Evolutionary conservation across 1,140 invertebrate genomes (phyloP).

Genomic region (Zaprionus taronus): DNA sequence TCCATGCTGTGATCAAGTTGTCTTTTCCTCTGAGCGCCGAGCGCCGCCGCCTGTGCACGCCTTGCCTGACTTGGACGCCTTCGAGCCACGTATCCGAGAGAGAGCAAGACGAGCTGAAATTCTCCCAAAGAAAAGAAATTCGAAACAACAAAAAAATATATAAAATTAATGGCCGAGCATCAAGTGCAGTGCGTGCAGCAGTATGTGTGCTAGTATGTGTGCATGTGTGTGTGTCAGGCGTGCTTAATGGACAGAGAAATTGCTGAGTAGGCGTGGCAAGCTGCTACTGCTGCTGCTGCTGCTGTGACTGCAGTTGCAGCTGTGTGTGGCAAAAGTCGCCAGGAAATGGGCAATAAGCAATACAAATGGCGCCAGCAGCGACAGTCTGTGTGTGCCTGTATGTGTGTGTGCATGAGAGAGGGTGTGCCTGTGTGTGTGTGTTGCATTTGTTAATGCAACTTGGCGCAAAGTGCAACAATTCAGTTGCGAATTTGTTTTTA

Average conservation of each 20-base stretch:
- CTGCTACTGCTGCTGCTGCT: slow-evolving; percentile 40
- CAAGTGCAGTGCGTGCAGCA: slow-evolving; percentile 52
- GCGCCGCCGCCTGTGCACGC: slow-evolving; percentile 66
- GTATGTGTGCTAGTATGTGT: slow-evolving; percentile 22
- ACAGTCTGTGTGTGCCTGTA: background rate
- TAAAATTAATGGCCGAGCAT: slow-evolving; percentile 49
- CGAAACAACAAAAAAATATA: slow-evolving; percentile 27
- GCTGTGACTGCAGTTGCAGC: background rate
- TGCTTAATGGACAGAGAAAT: slow-evolving; percentile 66
- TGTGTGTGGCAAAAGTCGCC: slow-evolving; percentile 20
- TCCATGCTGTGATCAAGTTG: slow-evolving; percentile 82
- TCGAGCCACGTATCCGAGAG: slow-evolving; percentile 53
- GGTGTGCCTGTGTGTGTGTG: slow-evolving; percentile 1
- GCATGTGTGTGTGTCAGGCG: slow-evolving; percentile 35
- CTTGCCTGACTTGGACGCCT: slow-evolving; percentile 69
- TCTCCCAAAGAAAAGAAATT: slow-evolving; percentile 8
- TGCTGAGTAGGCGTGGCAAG: slow-evolving; percentile 65
- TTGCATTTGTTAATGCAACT: slow-evolving; percentile 32
- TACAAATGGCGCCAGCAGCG: slow-evolving; percentile 34
- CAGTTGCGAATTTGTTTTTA: slow-evolving; percentile 38
- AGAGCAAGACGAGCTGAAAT: slow-evolving; percentile 13
- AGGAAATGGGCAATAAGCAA: slow-evolving; percentile 37
- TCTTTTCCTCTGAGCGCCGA: slow-evolving; percentile 82
- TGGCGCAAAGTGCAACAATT: slow-evolving; percentile 42
- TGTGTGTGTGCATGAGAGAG: slow-evolving; percentile 12